Evolutionary conservation across 2,797 vertebrate species (phyloP).

Genomic region (Vireo griseus): DNA sequence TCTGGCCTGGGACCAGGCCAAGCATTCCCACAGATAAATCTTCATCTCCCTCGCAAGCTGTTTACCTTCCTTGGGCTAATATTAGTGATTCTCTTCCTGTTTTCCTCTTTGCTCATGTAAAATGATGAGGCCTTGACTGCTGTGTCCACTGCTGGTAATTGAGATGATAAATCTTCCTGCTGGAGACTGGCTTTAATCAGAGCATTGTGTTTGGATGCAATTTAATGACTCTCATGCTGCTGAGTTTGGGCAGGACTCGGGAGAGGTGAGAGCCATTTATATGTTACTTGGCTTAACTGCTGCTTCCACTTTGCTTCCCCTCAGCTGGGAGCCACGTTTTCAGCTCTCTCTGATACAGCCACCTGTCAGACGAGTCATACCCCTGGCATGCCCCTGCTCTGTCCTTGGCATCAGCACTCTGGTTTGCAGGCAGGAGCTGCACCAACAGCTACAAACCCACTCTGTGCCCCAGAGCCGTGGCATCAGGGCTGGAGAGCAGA

Average conservation of each 20-base stretch:
- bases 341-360: not conserved
- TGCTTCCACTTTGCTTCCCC: slow-evolving; percentile 1
- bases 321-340: not conserved
- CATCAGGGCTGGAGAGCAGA: not conserved
- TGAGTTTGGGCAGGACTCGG: not conserved
- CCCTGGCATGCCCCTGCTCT: not conserved
- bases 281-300: slow-evolving; percentile 28
- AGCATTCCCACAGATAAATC: slow-evolving; percentile 41
- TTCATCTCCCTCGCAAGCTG: slow-evolving; percentile 41
- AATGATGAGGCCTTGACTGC: slow-evolving; percentile 50
- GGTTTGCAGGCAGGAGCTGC: not conserved
- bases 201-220: slow-evolving; percentile 63
- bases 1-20: slow-evolving; percentile 16
- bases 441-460: not conserved
- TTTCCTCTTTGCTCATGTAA: slow-evolving; percentile 58
- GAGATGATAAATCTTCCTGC: slow-evolving; percentile 79
- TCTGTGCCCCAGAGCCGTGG: not conserved
- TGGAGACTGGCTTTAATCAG: slow-evolving; percentile 71
- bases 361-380: not conserved
- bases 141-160: slow-evolving; percentile 72
- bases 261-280: slow-evolving; percentile 52
- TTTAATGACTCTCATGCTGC: slow-evolving; percentile 69
- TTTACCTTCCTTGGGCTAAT: slow-evolving; percentile 70
- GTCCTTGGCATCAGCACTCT: not conserved
- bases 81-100: slow-evolving; percentile 35